Percentiles rank a stretch among this genome's conserved stretches.
These are phyloP conservation scores for Hemithea aestivaria DNA, from an alignment of 2,888 invertebrate species.

Conservation along the genomic window DNA sequence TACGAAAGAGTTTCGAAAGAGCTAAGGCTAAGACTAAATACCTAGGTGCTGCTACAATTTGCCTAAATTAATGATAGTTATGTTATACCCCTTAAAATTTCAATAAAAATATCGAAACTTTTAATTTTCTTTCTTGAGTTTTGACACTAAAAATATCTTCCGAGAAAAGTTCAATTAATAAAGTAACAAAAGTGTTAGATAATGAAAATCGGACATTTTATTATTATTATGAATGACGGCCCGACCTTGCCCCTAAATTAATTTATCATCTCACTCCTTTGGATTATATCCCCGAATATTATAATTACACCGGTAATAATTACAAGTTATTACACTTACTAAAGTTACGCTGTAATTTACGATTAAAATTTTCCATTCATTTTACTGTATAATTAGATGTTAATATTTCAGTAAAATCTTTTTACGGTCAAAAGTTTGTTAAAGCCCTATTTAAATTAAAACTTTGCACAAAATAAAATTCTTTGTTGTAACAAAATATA, in stretches of 20 bases:
- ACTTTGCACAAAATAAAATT: conserved; percentile 8
- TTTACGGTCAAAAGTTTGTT: conserved; percentile 18
- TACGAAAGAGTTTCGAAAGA: too few species aligned
- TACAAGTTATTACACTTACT: conserved; percentile 17
- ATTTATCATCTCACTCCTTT: conserved; percentile 19
- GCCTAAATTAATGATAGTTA: too few species aligned
- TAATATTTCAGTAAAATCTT: conserved; percentile 21
- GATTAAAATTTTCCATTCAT: conserved; percentile 20
- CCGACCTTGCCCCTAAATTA: conserved; percentile 19
- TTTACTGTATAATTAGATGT: conserved; percentile 21
- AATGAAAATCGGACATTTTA: conserved; percentile 22
- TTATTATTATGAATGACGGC: conserved; percentile 23
- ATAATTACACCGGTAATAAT: conserved; percentile 18
- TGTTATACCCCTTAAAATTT: too few species aligned
- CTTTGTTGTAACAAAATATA: conserved; percentile 8
- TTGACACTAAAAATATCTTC: too few species aligned
- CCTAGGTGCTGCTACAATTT: too few species aligned
- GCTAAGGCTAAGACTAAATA: too few species aligned
- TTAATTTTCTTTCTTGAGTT: too few species aligned
- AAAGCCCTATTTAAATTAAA: conserved; percentile 11
- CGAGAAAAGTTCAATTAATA: neutral
- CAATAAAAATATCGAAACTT: too few species aligned
- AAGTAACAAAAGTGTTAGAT: conserved; percentile 16
- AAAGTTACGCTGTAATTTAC: conserved; percentile 20
- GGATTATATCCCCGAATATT: conserved; percentile 12